These are phyloP conservation scores for Corticium candelabrum DNA, from an alignment of 37 sponge, comb jelly and placozoan genomes.

Conservation along the genomic window DNA sequence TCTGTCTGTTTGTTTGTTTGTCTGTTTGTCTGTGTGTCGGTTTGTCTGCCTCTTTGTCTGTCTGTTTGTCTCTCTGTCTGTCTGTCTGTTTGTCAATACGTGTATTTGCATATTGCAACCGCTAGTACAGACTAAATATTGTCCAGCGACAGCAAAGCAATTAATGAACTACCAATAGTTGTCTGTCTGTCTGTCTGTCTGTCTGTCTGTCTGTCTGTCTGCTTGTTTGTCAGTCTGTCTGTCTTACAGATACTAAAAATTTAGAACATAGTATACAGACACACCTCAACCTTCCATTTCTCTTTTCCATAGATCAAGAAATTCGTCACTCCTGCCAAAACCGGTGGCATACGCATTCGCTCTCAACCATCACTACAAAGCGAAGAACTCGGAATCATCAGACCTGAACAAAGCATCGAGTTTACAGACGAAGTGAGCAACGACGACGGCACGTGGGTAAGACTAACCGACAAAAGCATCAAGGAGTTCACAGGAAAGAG, in stretches of 20 bases:
- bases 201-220: not conserved
- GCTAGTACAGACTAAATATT: no score
- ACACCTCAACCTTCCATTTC: no score
- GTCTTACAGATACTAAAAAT: no score
- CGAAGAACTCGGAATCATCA: not conserved
- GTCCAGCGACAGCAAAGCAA: no score
- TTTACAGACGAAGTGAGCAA: not conserved
- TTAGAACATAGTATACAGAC: no score
- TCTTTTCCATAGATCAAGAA: not conserved
- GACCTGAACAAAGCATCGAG: not conserved
- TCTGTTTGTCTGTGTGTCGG: no score
- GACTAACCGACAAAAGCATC: not conserved
- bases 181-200: not conserved
- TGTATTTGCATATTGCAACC: no score
- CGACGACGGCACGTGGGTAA: conserved; percentile 2
- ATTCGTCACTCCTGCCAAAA: not conserved
- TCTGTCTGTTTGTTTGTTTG: no score
- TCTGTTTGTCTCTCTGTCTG: no score
- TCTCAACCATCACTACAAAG: not conserved
- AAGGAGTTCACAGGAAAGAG: not conserved
- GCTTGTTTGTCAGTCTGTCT: not conserved
- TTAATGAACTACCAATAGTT: no score
- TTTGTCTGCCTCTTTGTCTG: no score
- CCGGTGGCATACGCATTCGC: not conserved
- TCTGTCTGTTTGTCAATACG: no score